Evolutionary conservation across 2,888 invertebrate genomes (phyloP).

Genomic region (Agapetus fuscipes): DNA sequence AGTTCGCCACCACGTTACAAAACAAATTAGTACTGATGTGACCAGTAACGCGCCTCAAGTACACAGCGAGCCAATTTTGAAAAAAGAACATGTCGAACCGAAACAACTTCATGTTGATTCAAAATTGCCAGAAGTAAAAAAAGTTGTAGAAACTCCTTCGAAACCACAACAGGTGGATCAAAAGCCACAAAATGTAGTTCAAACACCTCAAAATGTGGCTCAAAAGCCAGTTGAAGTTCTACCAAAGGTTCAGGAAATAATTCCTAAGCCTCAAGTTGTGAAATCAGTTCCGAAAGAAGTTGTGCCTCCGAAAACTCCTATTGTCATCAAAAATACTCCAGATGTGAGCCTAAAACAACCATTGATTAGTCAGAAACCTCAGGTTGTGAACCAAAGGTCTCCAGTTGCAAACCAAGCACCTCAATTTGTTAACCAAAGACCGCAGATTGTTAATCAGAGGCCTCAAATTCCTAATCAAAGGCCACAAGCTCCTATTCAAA

Average conservation of each 20-base stretch:
- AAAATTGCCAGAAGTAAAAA: not conserved
- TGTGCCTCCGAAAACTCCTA: too few species aligned
- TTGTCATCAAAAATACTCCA: not conserved
- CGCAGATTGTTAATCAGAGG: too few species aligned
- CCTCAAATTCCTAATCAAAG: not conserved
- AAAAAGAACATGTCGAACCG: not conserved
- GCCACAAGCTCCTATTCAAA: too few species aligned
- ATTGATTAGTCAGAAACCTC: not conserved
- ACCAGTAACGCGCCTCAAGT: not conserved
- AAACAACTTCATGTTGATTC: constrained; percentile 20
- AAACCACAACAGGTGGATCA: not conserved
- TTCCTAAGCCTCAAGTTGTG: too few species aligned
- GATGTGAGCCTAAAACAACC: not conserved
- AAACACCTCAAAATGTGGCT: too few species aligned
- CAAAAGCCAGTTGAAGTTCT: too few species aligned
- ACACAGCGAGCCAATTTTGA: not conserved
- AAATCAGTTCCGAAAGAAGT: too few species aligned
- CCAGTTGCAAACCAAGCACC: too few species aligned
- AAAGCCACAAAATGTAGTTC: not conserved
- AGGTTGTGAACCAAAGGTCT: not conserved
- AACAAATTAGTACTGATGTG: too few species aligned
- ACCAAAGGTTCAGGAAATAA: too few species aligned
- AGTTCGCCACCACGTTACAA: too few species aligned
- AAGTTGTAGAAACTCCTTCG: not conserved
- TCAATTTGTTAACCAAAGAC: too few species aligned